Evolutionary conservation across 2,888 invertebrate species (phyloP), one percentile per base, ranked within the genome.

Genomic region (Galeruca laticollis): DNA sequence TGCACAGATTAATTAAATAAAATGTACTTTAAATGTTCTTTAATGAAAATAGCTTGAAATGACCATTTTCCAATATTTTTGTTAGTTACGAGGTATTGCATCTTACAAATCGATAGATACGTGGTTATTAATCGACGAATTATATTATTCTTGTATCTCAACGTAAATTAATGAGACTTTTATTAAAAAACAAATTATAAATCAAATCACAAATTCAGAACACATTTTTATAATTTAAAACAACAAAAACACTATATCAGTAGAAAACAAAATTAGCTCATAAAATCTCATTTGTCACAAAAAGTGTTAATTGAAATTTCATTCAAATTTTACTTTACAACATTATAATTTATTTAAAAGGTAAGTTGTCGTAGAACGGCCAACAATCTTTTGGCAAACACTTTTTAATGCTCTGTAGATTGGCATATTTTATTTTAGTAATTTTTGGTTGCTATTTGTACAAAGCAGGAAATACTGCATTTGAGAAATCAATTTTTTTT

Each of bases 311-410:
- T n/a, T n/a, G n/a, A n/a, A n/a, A n/a, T n/a, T n/a, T n/a, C n/a
- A n/a, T n/a, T 10, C 49, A 49, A 49, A 49, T 49, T 49, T 49
- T 49, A 49, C 49, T 49, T 49, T 13, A n/a, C n/a, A n/a, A 49
- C 49, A 49, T 49, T 49, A 49, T 49, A 49, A 49, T 49, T 49
- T 52, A 52, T 52, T 52, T 52, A 52, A 15, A 56, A 56, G 31
- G 56, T 56, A 56, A 56, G 1, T 11, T n/a, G 56, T 66, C 66
- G 18, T 66, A 66, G 37, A 66, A 66, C 20, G 56, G 10, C 66
- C 66, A 57, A 66, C 66, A 66, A 66, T 66, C 59, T 66, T 59
- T 40, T 4, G 59, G 66, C 10, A 66, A 43, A 18, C 47, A 26
- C n/a, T n/a, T n/a, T 66, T 66, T 47, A 18, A 66, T 66, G 15